phyloP scores from a whole-genome alignment of 2,797 vertebrate species.

The Cercopithecus mitis region DNA sequence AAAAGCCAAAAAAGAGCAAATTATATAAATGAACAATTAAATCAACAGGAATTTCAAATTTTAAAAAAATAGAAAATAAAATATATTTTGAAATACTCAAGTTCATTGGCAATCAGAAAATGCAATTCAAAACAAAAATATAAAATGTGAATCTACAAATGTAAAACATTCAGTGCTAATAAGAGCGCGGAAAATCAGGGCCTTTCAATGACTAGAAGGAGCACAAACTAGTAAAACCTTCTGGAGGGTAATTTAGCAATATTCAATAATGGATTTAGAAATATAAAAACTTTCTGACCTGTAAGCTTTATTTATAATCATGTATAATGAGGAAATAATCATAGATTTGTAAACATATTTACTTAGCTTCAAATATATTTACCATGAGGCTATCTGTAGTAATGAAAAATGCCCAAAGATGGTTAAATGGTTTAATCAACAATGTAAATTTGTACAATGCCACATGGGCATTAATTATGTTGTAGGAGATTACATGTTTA shows the following conservation, averaged over 20 bases:
- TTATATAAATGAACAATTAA: neutral
- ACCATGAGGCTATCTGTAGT: neutral
- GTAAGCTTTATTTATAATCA: neutral
- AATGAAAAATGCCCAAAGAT: neutral
- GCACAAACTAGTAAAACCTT: neutral
- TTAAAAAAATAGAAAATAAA: neutral
- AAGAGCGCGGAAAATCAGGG: neutral
- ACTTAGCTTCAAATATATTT: neutral
- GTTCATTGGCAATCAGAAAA: neutral
- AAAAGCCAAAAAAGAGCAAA: neutral
- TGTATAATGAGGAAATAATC: conserved; percentile 1
- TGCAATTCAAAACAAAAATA: neutral
- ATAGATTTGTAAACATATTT: neutral
- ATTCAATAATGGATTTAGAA: neutral
- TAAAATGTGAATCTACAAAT: neutral
- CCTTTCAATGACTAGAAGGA: neutral
- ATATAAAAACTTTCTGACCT: neutral
- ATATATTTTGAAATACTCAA: neutral
- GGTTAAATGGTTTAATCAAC: neutral
- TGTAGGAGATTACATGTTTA: neutral
- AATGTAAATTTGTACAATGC: neutral
- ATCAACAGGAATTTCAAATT: neutral
- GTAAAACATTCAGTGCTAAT: neutral
- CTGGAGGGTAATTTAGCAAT: neutral
- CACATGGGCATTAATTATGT: neutral